phyloP scores from a whole-genome alignment of 1,140 invertebrate species.

The Eubasilissa regina region DNA sequence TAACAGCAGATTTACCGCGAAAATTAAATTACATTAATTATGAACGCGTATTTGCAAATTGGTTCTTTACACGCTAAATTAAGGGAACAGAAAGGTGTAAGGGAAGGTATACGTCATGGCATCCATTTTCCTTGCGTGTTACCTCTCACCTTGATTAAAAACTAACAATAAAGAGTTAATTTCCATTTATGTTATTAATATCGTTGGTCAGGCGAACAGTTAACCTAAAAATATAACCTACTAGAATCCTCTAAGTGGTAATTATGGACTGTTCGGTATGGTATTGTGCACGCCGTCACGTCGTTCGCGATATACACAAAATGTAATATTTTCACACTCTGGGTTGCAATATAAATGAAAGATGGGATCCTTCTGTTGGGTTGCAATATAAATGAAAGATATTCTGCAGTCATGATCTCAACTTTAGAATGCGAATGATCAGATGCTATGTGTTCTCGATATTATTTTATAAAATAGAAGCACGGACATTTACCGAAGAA shows the following conservation, averaged over 20 bases:
- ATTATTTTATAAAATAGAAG: no score
- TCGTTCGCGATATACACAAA: no score
- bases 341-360: no score
- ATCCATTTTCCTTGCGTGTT: conserved; percentile 30
- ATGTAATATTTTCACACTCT: no score
- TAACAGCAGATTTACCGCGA: neutral
- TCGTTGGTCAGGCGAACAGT: conserved; percentile 17
- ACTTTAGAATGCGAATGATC: no score
- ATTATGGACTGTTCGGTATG: no score
- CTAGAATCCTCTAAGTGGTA: neutral
- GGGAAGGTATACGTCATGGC: neutral
- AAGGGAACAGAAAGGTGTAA: neutral
- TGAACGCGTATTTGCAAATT: neutral
- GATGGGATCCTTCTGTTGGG: no score
- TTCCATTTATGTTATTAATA: conserved; percentile 45
- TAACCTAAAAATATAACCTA: conserved; percentile 33
- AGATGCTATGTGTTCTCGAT: no score
- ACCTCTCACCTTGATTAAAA: conserved; percentile 40
- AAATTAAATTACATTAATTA: conserved; percentile 23
- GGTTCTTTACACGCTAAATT: neutral
- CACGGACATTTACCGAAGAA: no score
- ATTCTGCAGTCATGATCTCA: no score
- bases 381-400: no score
- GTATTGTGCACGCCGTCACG: no score
- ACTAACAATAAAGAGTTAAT: conserved; percentile 44